Conservation (phyloP, 2,888 invertebrate species). For the Tetrapedia diversipes region DNA sequence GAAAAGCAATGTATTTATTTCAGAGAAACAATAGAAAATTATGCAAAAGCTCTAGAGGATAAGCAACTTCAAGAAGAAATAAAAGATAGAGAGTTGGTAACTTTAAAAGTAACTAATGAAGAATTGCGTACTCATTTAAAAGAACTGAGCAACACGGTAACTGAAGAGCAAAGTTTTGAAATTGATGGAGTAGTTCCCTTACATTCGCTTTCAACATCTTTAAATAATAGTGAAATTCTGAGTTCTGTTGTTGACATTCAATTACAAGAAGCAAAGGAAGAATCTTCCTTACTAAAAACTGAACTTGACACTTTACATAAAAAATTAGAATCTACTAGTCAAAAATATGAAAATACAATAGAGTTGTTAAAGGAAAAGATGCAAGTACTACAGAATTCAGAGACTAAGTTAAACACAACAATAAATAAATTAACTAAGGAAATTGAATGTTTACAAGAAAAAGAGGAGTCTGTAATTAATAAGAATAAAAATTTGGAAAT, state of each 20-base stretch:
- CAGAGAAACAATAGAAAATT: conserved; percentile 69
- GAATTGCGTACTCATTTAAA: conserved; percentile 74
- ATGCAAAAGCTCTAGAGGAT: conserved; percentile 70
- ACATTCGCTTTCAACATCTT: conserved; percentile 35
- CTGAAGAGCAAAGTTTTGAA: conserved; percentile 77
- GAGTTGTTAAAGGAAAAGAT: conserved; percentile 53
- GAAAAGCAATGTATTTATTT: conserved; percentile 61
- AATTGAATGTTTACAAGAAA: conserved; percentile 51
- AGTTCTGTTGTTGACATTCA: conserved; percentile 80
- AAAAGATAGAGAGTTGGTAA: conserved; percentile 75
- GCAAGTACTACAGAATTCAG: conserved; percentile 51
- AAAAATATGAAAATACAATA: conserved; percentile 26
- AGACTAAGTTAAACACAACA: conserved; percentile 50
- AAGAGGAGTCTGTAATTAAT: conserved; percentile 50
- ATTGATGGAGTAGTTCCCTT: conserved; percentile 64
- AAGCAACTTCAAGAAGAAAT: conserved; percentile 69
- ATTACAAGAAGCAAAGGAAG: conserved; percentile 80
- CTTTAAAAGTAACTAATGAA: conserved; percentile 74
- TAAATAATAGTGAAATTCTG: conserved; percentile 75
- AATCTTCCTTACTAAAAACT: conserved; percentile 70
- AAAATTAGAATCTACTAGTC: conserved; percentile 39
- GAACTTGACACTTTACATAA: conserved; percentile 83
- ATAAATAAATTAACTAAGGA: conserved; percentile 39
- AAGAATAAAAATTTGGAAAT: conserved; percentile 56
- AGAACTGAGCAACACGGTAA: conserved; percentile 65